phyloP scores from a whole-genome alignment of 1,140 invertebrate species.

The Neotoxoptera formosana region DNA sequence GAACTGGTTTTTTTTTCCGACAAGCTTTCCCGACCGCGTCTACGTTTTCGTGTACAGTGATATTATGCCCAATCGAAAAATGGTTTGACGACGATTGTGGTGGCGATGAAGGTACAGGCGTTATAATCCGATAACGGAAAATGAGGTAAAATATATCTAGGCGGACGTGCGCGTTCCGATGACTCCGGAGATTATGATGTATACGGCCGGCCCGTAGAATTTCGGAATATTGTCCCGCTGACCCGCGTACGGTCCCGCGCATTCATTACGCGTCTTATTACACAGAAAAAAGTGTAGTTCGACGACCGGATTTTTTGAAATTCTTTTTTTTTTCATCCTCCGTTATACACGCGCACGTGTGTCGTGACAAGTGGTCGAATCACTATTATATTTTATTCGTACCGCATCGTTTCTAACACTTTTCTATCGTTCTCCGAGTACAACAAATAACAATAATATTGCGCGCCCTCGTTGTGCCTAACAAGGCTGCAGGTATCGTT shows the following conservation, averaged over 20 bases:
- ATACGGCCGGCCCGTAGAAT: neutral
- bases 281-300: neutral
- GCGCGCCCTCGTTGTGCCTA: neutral
- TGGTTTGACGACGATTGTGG: neutral
- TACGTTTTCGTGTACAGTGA: neutral
- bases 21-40: neutral
- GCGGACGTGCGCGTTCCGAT: neutral
- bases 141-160: neutral
- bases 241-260: constrained; percentile 44
- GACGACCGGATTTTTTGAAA: constrained; percentile 21
- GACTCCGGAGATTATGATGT: neutral
- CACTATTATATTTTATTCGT: neutral
- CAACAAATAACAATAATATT: neutral
- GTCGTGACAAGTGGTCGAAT: constrained; percentile 51
- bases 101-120: neutral
- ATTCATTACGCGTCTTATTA: constrained; percentile 48
- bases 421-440: neutral
- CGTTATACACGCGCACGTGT: neutral
- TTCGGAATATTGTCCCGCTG: neutral
- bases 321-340: neutral
- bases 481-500: too few relatives aligned
- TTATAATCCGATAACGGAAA: constrained; percentile 1
- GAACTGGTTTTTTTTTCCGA: neutral
- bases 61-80: neutral
- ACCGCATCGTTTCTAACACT: neutral